phyloP scores from a whole-genome alignment of 1,140 invertebrate species.

The Bombus affinis region DNA sequence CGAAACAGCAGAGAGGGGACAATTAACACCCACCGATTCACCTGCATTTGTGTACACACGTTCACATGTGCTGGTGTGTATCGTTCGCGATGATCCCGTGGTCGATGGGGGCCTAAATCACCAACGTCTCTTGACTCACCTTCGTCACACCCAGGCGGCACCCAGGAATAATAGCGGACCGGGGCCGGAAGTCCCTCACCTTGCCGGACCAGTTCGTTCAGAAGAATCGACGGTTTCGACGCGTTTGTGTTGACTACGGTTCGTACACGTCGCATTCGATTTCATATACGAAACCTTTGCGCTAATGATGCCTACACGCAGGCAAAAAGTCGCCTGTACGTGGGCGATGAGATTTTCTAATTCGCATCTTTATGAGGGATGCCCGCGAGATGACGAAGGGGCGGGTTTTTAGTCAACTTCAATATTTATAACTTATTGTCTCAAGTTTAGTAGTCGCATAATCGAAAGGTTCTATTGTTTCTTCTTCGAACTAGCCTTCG shows the following conservation, averaged over 20 bases:
- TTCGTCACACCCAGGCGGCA: slow-evolving; percentile 75
- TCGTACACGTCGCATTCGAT: slow-evolving; percentile 34
- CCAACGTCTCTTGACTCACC: slow-evolving; percentile 30
- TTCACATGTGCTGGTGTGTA: not conserved
- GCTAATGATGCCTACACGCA: slow-evolving; percentile 79
- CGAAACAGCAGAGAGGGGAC: not conserved
- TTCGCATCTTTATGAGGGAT: slow-evolving; percentile 55
- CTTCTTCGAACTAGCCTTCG: too few relatives aligned
- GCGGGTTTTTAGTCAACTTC: slow-evolving; percentile 69
- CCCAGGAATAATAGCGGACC: slow-evolving; percentile 73
- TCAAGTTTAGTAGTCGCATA: slow-evolving; percentile 65
- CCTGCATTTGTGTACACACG: not conserved
- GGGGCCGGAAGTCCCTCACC: slow-evolving; percentile 75
- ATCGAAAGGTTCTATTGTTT: not conserved
- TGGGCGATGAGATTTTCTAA: slow-evolving; percentile 78
- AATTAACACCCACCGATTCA: slow-evolving; percentile 14
- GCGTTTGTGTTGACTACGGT: slow-evolving; percentile 27
- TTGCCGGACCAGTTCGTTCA: slow-evolving; percentile 56
- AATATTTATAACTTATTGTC: slow-evolving; percentile 82
- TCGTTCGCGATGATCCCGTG: not conserved
- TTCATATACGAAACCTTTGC: slow-evolving; percentile 55
- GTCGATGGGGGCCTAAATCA: slow-evolving; percentile 16
- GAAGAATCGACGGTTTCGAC: slow-evolving; percentile 71
- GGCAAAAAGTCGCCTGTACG: slow-evolving; percentile 68
- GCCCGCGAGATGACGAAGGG: slow-evolving; percentile 35